Evolutionary conservation across 2,888 invertebrate species (phyloP).

Genomic region (Agrypnus murinus): DNA sequence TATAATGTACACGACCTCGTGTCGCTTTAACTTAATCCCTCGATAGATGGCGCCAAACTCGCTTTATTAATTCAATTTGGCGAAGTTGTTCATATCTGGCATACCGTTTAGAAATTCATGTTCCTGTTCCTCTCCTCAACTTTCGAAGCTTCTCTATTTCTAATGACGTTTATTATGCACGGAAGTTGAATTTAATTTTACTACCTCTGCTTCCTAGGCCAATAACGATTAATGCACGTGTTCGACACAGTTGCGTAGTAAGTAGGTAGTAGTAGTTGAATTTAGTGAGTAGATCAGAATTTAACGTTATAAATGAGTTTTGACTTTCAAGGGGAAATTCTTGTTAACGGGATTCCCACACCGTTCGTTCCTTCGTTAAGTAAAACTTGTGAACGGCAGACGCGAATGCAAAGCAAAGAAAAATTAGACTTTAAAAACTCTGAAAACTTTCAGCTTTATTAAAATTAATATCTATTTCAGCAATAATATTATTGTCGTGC

Average conservation of each 20-base stretch:
- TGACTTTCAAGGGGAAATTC: too few species aligned
- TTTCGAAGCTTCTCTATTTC: slow-evolving; percentile 35
- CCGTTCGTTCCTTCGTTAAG: too few species aligned
- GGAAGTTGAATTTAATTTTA: slow-evolving; percentile 30
- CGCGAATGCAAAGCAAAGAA: too few species aligned
- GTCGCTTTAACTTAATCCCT: slow-evolving; percentile 55
- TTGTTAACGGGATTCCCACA: too few species aligned
- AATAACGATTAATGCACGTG: slow-evolving; percentile 20
- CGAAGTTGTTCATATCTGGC: slow-evolving; percentile 50
- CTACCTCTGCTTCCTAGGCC: slow-evolving; percentile 14
- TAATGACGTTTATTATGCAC: slow-evolving; percentile 30
- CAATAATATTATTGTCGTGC: too few species aligned
- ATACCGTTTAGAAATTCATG: slow-evolving; percentile 49
- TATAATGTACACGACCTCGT: slow-evolving; percentile 58
- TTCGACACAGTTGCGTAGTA: neutral
- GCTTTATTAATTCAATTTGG: slow-evolving; percentile 56
- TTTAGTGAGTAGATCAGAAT: too few species aligned
- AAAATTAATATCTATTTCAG: too few species aligned
- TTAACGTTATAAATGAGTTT: too few species aligned
- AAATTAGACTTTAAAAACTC: too few species aligned
- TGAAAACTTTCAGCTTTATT: too few species aligned
- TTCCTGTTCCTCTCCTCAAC: slow-evolving; percentile 28
- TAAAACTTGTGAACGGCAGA: too few species aligned
- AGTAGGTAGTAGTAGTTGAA: too few species aligned
- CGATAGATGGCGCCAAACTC: slow-evolving; percentile 55